Evolutionary conservation across 2,113 vertebrate species (phyloP).

Genomic region (Carassius carassius): DNA sequence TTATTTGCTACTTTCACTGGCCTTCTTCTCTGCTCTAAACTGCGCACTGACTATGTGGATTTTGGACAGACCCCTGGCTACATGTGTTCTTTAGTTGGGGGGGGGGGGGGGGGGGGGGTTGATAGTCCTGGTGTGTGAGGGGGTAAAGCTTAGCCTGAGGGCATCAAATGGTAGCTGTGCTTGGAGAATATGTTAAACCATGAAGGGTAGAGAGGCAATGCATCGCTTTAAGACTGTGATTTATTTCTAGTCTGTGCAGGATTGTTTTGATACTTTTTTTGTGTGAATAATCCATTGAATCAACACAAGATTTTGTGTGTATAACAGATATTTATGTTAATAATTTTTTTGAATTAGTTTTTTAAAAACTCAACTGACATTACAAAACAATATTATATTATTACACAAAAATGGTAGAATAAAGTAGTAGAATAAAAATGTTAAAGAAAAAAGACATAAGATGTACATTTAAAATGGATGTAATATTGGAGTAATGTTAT

Average conservation of each 20-base stretch:
- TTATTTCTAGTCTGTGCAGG: not conserved
- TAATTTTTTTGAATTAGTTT: not conserved
- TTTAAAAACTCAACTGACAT: not conserved
- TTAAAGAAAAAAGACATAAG: not conserved
- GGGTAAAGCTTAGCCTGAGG: constrained; percentile 22
- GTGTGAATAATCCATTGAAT: not conserved
- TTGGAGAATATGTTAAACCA: constrained; percentile 10
- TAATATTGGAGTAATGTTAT: too few relatives aligned
- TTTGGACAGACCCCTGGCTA: not conserved
- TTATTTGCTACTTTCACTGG: constrained; percentile 51
- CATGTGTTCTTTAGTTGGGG: constrained; percentile 10
- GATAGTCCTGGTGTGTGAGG: constrained; percentile 27
- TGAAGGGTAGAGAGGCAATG: not conserved
- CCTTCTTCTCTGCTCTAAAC: not conserved
- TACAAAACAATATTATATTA: not conserved
- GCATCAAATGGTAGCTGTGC: constrained; percentile 33
- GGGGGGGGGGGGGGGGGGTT: constrained; percentile 15
- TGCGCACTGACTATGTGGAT: not conserved
- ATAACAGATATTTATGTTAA: not conserved
- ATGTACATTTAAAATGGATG: not conserved
- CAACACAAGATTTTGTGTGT: not conserved
- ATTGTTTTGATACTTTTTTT: not conserved
- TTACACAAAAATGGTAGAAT: not conserved
- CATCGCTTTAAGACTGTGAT: not conserved
- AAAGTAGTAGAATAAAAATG: not conserved